Conservation (phyloP, 2,113 vertebrate species). For the Callaeas wilsoni region DNA sequence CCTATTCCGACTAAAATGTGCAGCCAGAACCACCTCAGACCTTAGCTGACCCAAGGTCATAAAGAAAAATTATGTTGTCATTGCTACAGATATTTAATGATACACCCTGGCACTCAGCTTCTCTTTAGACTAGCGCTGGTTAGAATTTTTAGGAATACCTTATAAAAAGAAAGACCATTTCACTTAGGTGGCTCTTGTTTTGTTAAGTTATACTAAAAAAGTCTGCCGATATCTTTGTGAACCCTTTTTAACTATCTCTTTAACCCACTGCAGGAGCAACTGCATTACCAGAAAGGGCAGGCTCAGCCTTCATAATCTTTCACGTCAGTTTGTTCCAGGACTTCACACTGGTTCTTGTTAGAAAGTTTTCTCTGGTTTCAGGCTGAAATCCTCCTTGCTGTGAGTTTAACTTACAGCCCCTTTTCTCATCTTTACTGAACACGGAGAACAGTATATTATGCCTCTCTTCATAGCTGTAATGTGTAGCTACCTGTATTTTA, state of each 20-base stretch:
- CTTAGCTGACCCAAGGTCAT: not conserved
- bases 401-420: not conserved
- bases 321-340: not conserved
- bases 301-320: not conserved
- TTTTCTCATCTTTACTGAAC: not conserved
- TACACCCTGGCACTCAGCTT: not conserved
- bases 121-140: not conserved
- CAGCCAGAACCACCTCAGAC: not conserved
- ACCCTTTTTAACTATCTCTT: not conserved
- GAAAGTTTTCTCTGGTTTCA: not conserved
- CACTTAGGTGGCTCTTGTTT: not conserved
- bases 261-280: not conserved
- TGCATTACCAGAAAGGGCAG: not conserved
- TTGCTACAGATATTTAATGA: not conserved
- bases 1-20: not conserved
- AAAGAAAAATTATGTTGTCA: not conserved
- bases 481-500: not conserved
- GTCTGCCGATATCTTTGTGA: not conserved
- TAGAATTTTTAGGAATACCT: not conserved
- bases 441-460: not conserved
- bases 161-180: not conserved
- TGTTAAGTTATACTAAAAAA: not conserved
- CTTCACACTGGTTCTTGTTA: not conserved
- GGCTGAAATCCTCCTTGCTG: not conserved
- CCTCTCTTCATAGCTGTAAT: not conserved